Conservation (phyloP, 1,140 invertebrate species). For the Scylla paramamosain region DNA sequence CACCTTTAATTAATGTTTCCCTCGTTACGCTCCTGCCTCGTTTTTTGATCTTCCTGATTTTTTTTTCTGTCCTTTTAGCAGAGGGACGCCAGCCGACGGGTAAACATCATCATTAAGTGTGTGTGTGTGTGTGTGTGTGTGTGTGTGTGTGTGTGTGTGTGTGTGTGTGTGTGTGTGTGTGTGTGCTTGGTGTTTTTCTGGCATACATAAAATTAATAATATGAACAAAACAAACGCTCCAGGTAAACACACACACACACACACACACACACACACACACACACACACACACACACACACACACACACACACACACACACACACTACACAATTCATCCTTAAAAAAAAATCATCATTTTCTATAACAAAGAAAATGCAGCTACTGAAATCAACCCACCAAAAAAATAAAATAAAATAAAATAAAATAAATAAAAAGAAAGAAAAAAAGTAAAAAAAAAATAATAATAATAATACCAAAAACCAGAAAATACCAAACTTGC, state of each 20-base stretch:
- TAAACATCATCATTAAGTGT: neutral
- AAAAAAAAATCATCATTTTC: no score
- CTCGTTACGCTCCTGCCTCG: neutral
- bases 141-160: conserved; percentile 16
- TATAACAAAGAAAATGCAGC: no score
- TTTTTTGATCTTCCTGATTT: neutral
- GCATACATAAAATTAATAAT: no score
- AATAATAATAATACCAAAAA: no score
- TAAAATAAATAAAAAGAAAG: no score
- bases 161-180: no score
- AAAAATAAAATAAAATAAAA: no score
- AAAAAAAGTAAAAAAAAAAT: no score
- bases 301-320: neutral
- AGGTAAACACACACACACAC: neutral
- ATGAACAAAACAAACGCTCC: no score
- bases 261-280: conserved; percentile 7
- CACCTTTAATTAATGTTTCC: neutral
- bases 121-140: neutral
- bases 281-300: neutral
- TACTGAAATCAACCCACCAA: no score
- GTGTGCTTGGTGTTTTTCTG: no score
- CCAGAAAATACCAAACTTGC: neutral
- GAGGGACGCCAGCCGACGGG: neutral
- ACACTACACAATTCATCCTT: no score
- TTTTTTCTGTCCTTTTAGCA: neutral